Base-by-base conservation (phyloP, 1,140 invertebrate species). In the Drosophila littoralis region DNA sequence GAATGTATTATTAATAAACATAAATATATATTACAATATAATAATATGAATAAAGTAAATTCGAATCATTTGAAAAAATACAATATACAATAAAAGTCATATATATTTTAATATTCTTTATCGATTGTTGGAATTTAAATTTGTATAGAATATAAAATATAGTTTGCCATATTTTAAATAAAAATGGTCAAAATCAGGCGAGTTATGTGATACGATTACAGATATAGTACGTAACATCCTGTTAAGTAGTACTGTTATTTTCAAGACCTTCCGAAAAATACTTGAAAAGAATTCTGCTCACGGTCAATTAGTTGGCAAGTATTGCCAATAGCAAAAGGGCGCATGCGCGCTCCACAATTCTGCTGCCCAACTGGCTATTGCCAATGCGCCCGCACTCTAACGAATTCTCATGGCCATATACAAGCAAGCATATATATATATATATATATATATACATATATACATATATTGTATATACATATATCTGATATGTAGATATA, bases 291-390 rank as follows among this genome's bases (percentile, higher is more conserved):
- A 64, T 65, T 66, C 32, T 40, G 28, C 46, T 36, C 64, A 59
- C 51, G 69, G 69, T 66, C 61, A 66, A 65, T 72, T 72, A 70
- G 52, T 51, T 51, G 54, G 63, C 54, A 51, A 52, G 61, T 59
- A 67, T 67, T 59, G 54, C 63, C 69, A 72, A 72, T 66, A 65
- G 15, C 12, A 65, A 43, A 33, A 46, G 15, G 8, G 40, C 63
- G 69, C 69, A 72, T 67, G 69, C 69, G 69, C 69, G 15, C 42
- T 67, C 17, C 32, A 38, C 59, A 38, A 59, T 72, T 66, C 38
- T 33, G 22, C 32, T 46, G 22, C n/a, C 33, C 68, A 54, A 64
- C 40, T 55, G 57, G 60, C 68, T 58, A 66, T 66, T 66, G 38
- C 35, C 61, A 55, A 40, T 71, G 68, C 68, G 13, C 28, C 15